phyloP scores from a whole-genome alignment of 2,113 vertebrate species.

The Chlorodrepanis virens region DNA sequence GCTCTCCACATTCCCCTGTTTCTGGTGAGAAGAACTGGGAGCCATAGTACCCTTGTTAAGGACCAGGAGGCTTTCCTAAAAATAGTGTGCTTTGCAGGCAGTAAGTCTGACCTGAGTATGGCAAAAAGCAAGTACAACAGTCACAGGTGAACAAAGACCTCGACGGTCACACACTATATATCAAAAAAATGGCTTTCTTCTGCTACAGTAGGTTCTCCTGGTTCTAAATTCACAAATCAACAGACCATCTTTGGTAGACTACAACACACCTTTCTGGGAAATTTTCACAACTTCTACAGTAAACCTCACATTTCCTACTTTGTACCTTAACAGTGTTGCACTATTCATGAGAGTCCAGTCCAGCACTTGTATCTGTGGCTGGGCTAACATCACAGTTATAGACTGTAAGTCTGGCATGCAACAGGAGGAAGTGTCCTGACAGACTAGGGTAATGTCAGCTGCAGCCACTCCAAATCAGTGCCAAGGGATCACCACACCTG shows the following conservation, averaged over 20 bases:
- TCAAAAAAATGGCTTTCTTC: background rate
- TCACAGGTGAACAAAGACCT: background rate
- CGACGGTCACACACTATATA: background rate
- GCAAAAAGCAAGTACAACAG: background rate
- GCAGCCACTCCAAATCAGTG: background rate
- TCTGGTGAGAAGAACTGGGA: background rate
- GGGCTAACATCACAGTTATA: background rate
- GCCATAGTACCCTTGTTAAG: background rate
- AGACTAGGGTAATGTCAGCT: background rate
- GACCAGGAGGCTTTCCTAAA: background rate
- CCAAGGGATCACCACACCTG: background rate
- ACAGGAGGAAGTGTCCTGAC: background rate
- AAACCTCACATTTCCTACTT: background rate
- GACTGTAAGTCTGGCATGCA: background rate
- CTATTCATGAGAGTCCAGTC: background rate
- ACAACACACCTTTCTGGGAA: background rate
- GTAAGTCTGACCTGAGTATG: background rate
- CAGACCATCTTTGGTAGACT: background rate
- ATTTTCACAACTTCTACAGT: background rate
- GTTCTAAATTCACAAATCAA: background rate
- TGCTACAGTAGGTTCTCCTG: background rate
- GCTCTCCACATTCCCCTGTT: background rate
- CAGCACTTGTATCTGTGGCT: background rate
- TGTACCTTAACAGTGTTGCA: background rate
- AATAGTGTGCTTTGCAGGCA: background rate